Evolutionary conservation across 2,113 vertebrate species (phyloP), one percentile per base, ranked within the genome.

Genomic region (Ibidorhyncha struthersii): DNA sequence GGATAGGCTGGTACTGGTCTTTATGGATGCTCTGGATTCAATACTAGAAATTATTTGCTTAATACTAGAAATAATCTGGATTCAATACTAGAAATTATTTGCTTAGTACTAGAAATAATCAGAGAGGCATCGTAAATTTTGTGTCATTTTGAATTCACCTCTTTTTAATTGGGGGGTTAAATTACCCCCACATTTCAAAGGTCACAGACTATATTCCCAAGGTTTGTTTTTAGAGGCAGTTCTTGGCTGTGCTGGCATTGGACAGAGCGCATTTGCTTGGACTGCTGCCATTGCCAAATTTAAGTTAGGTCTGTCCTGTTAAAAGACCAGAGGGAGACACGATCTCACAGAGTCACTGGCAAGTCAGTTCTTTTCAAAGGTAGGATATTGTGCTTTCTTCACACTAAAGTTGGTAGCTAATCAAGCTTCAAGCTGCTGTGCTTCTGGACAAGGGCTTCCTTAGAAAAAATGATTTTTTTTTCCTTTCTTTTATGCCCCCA

Each of bases 341-440:
- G 82, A 27, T 27, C 65, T 25, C 91, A 8, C 40, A 72, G 89
- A 93, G 87, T 25, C 30, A 3, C 91, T 79, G 93, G 69, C 52
- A 69, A 43, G 56, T 20, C 38, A 90, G 92, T 56, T 55, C 89
- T 85, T 45, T 47, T 13, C 78, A 8, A 61, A 98, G 96, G 97
- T 97, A 97, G 90, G 97, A 92, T 61, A 12, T 87, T 93, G 52
- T 78, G 73, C 65, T 95, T 95, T 96, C 95, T 98, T 82, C 73
- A 55, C 14, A 7, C 79, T 36, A 32, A 88, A 86, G 52, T 11
- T 4, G 3, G 61, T 45, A 63, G 55, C 81, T 59, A 12, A 45
- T 20, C 7, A 2, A 17, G 27, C 61, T 32, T 11, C 7, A 9
- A 77, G n/a, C 73, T 38, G 72, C 72, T 76, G 30, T 40, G 69